Base-by-base conservation (phyloP, 2,888 invertebrate species). In the Ormyrus rosae region DNA sequence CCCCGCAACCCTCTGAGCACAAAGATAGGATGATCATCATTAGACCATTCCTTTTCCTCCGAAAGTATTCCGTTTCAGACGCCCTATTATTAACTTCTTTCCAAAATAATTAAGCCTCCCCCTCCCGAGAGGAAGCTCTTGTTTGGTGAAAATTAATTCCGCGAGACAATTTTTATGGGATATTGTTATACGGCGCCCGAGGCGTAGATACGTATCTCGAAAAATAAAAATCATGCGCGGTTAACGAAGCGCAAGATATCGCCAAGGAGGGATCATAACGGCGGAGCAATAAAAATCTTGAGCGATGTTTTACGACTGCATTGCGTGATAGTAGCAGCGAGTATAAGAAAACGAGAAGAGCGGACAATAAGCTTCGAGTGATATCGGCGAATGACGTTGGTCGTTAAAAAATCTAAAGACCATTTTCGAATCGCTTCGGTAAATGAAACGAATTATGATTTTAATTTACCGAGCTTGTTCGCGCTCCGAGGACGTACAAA, bases 181-280 rank as follows among this genome's bases (percentile, higher is more conserved):
- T 80, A 80, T 70, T 65, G 70, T 70, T 75, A 73, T 50, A 64
- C 60, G 0, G 51, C 51, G 63, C 46, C 34, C 34, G 34, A 34
- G 69, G 46, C 34, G 50, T 60, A 68, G 80, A 80, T 80, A 65
- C 46, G 67, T 76, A 80, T 80, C 80, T 65, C 48, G 61, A 58
- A 48, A 50, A 80, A 80, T 82, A 74, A 82, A 82, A 82, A 80
- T 82, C 80, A 74, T 63, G 74, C 76, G 50, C 64, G 80, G 74
- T 74, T 77, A 82, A 82, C 80, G 80, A 77, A 77, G 80, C 77
- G 48, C 77, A 71, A 77, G 79, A 72, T 78, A 79, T 81, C 78
- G 72, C 48, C 19, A 19, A n/a, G 67, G 65, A 61, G 58, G 78
- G 70, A 80, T 78, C 75, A 77, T 82, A 82, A 82, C 80, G n/a